Evolutionary conservation across 2,113 vertebrate species (phyloP).

Genomic region (Steatornis caripensis): DNA sequence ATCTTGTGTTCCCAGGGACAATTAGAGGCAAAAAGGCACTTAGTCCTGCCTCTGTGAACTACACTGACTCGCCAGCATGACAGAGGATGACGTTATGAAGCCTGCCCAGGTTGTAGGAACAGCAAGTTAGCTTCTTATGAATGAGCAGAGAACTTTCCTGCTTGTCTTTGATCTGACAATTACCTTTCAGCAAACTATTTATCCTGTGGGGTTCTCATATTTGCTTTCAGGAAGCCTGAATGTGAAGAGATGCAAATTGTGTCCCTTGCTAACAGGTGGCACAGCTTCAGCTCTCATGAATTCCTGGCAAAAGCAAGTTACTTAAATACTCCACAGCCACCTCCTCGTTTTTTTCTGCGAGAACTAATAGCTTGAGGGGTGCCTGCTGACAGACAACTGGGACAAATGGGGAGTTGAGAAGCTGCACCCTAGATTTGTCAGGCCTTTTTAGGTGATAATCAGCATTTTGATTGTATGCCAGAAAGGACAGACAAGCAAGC

Average conservation of each 20-base stretch:
- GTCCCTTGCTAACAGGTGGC: conserved; percentile 14
- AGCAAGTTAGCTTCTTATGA: background rate
- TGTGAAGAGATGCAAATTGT: conserved; percentile 2
- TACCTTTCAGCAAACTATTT: conserved; percentile 1
- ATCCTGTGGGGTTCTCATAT: conserved; percentile 17
- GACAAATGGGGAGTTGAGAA: background rate
- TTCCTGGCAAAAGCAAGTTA: conserved; percentile 23
- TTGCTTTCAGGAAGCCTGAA: conserved; percentile 1
- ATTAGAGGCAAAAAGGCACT: background rate
- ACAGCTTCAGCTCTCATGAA: background rate
- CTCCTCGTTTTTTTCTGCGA: background rate
- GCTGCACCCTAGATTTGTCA: background rate
- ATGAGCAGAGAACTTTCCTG: background rate
- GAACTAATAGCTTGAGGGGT: background rate
- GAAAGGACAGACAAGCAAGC: background rate
- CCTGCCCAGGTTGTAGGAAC: background rate
- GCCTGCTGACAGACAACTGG: background rate
- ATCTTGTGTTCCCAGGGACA: background rate
- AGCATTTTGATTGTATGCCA: background rate
- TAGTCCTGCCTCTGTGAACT: background rate
- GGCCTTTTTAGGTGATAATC: conserved; percentile 11
- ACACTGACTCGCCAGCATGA: background rate
- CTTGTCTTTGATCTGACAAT: background rate
- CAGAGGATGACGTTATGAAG: background rate
- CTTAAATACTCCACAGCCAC: background rate